A percentile compares a stretch with the other conserved stretches of the same genome.
Evolutionary conservation across 2,797 vertebrate genomes (phyloP).

Genomic region (Cossypha dichroa): DNA sequence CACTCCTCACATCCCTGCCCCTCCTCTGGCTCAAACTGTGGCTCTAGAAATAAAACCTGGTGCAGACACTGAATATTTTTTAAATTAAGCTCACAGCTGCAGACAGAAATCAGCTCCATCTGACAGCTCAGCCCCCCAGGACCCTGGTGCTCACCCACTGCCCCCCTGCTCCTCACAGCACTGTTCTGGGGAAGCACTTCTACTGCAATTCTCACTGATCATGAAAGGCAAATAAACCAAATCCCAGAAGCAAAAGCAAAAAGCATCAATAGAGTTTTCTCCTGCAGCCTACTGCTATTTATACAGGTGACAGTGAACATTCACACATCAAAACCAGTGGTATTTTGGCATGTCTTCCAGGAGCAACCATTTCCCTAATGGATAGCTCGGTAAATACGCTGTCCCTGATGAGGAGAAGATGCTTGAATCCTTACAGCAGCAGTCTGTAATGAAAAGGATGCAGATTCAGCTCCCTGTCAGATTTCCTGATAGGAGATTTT

Average conservation of each 20-base stretch:
- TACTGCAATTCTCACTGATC: constrained; percentile 14
- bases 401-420: not conserved
- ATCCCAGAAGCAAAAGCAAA: not conserved
- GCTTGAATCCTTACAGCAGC: not conserved
- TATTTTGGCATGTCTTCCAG: constrained; percentile 51
- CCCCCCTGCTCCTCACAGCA: not conserved
- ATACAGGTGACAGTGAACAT: constrained; percentile 46
- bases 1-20: not conserved
- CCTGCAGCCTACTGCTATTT: constrained; percentile 31
- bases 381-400: not conserved
- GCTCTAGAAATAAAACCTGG: not conserved
- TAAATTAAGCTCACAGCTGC: not conserved
- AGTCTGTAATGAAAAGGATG: constrained; percentile 31
- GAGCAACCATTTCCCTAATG: constrained; percentile 19
- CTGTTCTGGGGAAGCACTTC: not conserved
- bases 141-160: accelerated
- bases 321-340: not conserved
- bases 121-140: not conserved
- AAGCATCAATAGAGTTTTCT: not conserved
- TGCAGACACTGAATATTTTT: not conserved
- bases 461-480: constrained; percentile 20
- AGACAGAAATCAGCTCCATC: not conserved
- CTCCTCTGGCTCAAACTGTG: not conserved
- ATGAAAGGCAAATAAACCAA: constrained; percentile 38
- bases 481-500: not conserved